These are phyloP conservation scores for Trissolcus japonicus DNA, from an alignment of 2,888 invertebrate species.

Conservation along the genomic window DNA sequence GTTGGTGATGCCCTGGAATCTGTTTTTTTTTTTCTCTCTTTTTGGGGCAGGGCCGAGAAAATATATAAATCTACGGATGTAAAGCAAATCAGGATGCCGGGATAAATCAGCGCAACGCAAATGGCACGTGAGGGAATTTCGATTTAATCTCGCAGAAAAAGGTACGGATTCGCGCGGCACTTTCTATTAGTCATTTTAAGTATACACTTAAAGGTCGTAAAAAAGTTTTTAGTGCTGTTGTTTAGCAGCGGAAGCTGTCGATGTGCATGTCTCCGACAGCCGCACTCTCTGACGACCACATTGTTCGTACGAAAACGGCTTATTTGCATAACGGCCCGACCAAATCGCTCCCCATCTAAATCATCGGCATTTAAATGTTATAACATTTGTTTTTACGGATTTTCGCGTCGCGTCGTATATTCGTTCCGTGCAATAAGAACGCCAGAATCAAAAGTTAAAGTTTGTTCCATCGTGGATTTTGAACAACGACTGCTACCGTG, in stretches of 20 bases:
- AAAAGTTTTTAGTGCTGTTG: conserved; percentile 60
- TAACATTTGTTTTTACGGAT: conserved; percentile 50
- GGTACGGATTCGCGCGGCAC: conserved; percentile 21
- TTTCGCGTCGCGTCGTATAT: conserved; percentile 38
- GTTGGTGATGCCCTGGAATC: too few relatives aligned
- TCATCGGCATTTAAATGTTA: conserved; percentile 52
- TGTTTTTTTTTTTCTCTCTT: background rate
- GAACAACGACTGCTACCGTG: conserved; percentile 16
- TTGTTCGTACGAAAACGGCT: conserved; percentile 54
- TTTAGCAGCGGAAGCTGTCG: conserved; percentile 59
- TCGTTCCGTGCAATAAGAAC: conserved; percentile 20
- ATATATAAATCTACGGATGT: background rate
- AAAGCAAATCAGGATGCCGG: background rate
- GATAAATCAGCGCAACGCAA: conserved; percentile 8
- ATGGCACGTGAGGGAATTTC: conserved; percentile 21
- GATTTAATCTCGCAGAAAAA: conserved; percentile 47
- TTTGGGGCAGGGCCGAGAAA: background rate
- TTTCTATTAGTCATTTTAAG: conserved; percentile 58
- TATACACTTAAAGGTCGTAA: conserved; percentile 55
- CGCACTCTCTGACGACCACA: conserved; percentile 52
- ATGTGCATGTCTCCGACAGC: conserved; percentile 55
- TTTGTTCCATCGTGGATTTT: conserved; percentile 22
- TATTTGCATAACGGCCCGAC: conserved; percentile 57
- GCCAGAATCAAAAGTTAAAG: conserved; percentile 27
- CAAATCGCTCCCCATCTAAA: conserved; percentile 50